A percentile compares a stretch with the other conserved stretches of the same genome.
Conservation (phyloP, 2,888 invertebrate species). For the Alviniconcha strummeri region DNA sequence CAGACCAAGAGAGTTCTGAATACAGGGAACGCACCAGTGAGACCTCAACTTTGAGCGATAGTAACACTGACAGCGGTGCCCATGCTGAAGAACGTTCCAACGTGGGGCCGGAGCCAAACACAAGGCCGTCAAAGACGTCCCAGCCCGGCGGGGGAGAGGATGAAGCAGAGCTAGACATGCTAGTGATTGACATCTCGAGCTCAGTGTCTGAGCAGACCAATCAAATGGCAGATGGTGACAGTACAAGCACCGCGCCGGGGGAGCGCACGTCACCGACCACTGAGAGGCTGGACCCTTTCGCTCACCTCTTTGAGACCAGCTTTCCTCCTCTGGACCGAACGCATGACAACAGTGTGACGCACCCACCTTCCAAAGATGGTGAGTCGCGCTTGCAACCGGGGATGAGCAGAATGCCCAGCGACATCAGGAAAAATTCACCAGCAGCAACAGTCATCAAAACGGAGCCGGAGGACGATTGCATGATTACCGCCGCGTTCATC, state of each 20-base stretch:
- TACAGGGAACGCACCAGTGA: too few species aligned
- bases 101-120: too few species aligned
- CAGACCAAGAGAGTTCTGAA: too few species aligned
- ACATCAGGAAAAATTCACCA: neutral
- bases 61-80: too few species aligned
- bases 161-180: neutral
- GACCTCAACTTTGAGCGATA: too few species aligned
- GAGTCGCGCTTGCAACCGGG: neutral
- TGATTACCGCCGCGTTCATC: conserved; percentile 18
- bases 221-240: neutral
- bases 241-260: neutral
- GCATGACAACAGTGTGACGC: neutral
- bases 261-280: neutral
- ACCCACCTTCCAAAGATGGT: neutral
- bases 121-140: too few species aligned
- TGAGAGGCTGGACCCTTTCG: conserved; percentile 5
- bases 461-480: conserved; percentile 19
- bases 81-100: too few species aligned
- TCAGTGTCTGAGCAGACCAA: neutral
- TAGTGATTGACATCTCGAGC: neutral
- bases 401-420: neutral
- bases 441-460: neutral
- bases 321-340: conserved; percentile 7
- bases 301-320: neutral
- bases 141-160: too few species aligned